Evolutionary conservation across 1,140 invertebrate species (phyloP), one percentile per base, ranked within the genome.

Genomic region (Brachionus rubens): DNA sequence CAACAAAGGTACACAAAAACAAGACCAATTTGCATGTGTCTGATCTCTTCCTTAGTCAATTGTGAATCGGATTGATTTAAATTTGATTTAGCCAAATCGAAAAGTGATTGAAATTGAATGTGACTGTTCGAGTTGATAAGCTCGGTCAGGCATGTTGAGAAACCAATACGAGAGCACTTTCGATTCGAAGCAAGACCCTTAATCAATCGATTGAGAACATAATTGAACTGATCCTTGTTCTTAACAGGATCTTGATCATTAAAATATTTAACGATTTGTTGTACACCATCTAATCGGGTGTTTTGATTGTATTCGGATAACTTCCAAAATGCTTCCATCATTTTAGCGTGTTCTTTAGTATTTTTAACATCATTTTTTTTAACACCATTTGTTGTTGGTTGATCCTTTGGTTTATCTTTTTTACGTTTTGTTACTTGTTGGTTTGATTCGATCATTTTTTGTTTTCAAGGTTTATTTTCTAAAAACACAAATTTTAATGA

Each of bases 21-120:
- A 21, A 72, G 68, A 36, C 68, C 68, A 33, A 72, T 72, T 48
- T 72, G 68, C 68, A 72, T 72, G 46, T 72, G 68, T 36, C 68
- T 16, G 19, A 41, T 10, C 14, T 72, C 68, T 30, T 72, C 68
- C 50, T 72, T 72, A 33, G 28, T 72, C 46, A 54, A 50, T 19
- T 72, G 16, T 5, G 68, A 50, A 19, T 33, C 28, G 4, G 28
- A 48, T 21, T 28, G 30, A 21, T 59, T 59, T 7, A 65, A 16
- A 26, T 65, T 65, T 19, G 59, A 41, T 6, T 43, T 72, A 33
- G 68, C 68, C 46, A 50, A 1, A 10, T 72, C 68, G 16, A 72
- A 50, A 26, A 72, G 28, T n/a, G 7, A 21, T 48, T 72, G n/a
- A 40, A 72, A 72, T 5, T 10, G 48, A 46, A 54, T 19, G 1